Percentiles rank a stretch among this genome's conserved stretches.
Evolutionary conservation across 2,888 invertebrate genomes (phyloP).

Genomic region (Operophtera brumata): DNA sequence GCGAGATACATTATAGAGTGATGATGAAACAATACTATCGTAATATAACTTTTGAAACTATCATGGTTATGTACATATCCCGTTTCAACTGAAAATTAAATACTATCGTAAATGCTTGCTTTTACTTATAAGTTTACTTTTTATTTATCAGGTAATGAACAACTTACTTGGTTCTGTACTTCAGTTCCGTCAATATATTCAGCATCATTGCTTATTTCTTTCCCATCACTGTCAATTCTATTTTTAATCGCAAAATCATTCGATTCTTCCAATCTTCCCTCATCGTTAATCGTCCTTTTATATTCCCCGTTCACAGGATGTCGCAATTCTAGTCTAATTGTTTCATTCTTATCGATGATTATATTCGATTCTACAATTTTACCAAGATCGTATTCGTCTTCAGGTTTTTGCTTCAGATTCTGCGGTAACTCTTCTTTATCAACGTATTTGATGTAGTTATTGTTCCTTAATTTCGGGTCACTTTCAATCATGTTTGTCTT

Average conservation of each 20-base stretch:
- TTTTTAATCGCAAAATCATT: conserved; percentile 50
- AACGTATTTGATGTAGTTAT: conserved; percentile 51
- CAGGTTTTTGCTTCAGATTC: conserved; percentile 53
- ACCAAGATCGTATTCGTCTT: conserved; percentile 50
- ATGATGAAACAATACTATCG: too few relatives aligned
- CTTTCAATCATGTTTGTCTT: conserved; percentile 18
- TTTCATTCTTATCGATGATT: conserved; percentile 60
- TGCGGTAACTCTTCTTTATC: conserved; percentile 35
- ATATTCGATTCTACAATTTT: conserved; percentile 61
- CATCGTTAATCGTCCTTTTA: conserved; percentile 28
- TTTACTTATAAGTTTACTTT: too few relatives aligned
- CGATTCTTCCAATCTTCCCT: conserved; percentile 27
- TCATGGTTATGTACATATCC: too few relatives aligned
- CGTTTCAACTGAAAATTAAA: too few relatives aligned
- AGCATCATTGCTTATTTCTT: conserved; percentile 40
- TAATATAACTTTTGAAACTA: too few relatives aligned
- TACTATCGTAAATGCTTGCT: too few relatives aligned
- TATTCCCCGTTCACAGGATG: conserved; percentile 42
- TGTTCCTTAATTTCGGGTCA: conserved; percentile 43
- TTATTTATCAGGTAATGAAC: too few relatives aligned
- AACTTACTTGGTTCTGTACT: too few relatives aligned
- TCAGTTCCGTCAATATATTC: conserved; percentile 45
- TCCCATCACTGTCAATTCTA: conserved; percentile 42
- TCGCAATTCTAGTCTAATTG: conserved; percentile 60
- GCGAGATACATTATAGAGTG: too few relatives aligned